These are phyloP conservation scores for Stenotaenia linearis DNA, from an alignment of 2,888 invertebrate species.

Conservation along the genomic window DNA sequence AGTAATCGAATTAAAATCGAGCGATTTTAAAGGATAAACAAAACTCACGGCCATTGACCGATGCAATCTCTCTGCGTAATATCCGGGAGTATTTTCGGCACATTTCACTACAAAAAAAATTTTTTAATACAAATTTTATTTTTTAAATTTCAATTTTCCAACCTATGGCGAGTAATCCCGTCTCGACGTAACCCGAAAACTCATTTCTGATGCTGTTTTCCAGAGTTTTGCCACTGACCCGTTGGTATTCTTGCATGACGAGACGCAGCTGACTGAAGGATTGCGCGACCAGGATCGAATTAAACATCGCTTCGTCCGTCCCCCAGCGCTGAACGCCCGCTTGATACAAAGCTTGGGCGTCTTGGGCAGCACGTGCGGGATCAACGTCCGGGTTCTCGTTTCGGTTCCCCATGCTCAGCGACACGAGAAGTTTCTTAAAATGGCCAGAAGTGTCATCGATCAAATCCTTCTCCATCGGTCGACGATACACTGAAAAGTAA, in stretches of 20 bases:
- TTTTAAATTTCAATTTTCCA: background rate
- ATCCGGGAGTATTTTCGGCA: conserved; percentile 62
- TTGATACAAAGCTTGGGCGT: conserved; percentile 45
- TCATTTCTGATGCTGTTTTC: conserved; percentile 43
- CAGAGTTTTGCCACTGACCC: conserved; percentile 44
- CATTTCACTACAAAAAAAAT: conserved; percentile 41
- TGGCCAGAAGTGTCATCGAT: conserved; percentile 83
- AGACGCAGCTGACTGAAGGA: conserved; percentile 48
- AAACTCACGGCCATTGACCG: conserved; percentile 65
- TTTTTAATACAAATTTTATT: background rate
- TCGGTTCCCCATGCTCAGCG: conserved; percentile 58
- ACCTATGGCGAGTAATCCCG: conserved; percentile 46
- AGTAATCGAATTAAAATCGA: background rate
- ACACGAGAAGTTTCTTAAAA: conserved; percentile 82
- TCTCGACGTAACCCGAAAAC: conserved; percentile 45
- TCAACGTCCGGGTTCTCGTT: background rate
- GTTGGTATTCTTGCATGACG: conserved; percentile 47
- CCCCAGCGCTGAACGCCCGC: conserved; percentile 49
- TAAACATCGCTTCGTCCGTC: conserved; percentile 46
- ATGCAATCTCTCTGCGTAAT: conserved; percentile 79
- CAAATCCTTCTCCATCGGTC: conserved; percentile 73
- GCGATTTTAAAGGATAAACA: background rate
- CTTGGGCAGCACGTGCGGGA: background rate
- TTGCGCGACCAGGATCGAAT: conserved; percentile 46
- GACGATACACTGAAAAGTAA: conserved; percentile 62